phyloP scores from a whole-genome alignment of 2,888 invertebrate genomes.

The Folsomia candida region DNA sequence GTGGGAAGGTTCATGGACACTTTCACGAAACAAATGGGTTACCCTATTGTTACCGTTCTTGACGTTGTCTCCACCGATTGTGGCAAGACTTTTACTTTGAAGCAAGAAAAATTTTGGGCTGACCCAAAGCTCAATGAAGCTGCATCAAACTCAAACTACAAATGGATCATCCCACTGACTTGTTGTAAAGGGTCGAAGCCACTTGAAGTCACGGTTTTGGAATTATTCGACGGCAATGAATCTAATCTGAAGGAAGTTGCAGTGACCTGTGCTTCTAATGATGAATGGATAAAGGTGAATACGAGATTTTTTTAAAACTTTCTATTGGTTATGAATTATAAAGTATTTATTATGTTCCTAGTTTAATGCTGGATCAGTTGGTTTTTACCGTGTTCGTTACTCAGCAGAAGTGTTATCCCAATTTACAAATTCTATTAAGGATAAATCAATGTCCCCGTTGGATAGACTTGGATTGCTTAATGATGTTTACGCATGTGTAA shows the following conservation, averaged over 20 bases:
- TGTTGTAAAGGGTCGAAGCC: constrained; percentile 74
- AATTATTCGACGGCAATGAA: constrained; percentile 61
- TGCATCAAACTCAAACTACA: constrained; percentile 52
- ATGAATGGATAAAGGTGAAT: constrained; percentile 78
- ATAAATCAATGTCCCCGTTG: constrained; percentile 75
- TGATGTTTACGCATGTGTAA: constrained; percentile 83
- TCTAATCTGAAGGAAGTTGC: constrained; percentile 52
- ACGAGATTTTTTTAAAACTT: background rate
- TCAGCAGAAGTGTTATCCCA: constrained; percentile 69
- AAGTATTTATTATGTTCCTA: constrained; percentile 6
- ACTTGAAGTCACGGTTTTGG: constrained; percentile 59
- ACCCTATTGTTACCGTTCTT: constrained; percentile 55
- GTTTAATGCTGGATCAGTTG: constrained; percentile 79
- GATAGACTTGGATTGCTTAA: constrained; percentile 86
- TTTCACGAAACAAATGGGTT: constrained; percentile 60
- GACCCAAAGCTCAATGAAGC: constrained; percentile 62
- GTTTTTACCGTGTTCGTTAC: constrained; percentile 87
- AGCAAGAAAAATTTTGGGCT: constrained; percentile 82
- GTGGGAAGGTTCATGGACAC: constrained; percentile 57
- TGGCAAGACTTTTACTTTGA: constrained; percentile 65
- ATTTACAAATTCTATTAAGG: constrained; percentile 74
- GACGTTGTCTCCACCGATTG: constrained; percentile 8
- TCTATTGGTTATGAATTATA: background rate
- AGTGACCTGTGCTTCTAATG: constrained; percentile 67
- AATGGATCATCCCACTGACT: constrained; percentile 88